These are phyloP conservation scores for Macrochelys suwanniensis DNA, from an alignment of 2,797 vertebrate species.

Conservation along the genomic window DNA sequence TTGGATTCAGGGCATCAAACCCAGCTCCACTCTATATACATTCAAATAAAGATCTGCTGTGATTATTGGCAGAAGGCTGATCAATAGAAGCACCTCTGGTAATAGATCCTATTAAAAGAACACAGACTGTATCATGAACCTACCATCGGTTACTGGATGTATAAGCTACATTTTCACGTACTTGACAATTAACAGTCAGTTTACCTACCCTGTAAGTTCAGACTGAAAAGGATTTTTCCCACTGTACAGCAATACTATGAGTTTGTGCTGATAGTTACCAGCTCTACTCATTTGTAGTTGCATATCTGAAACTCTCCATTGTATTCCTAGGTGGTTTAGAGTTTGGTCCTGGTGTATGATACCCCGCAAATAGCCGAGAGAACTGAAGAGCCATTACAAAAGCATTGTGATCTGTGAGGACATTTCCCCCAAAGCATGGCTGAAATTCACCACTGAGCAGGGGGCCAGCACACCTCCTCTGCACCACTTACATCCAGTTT, in stretches of 20 bases:
- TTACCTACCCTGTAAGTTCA: slow-evolving; percentile 20
- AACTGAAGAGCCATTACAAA: not conserved
- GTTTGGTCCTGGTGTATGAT: not conserved
- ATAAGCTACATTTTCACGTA: slow-evolving; percentile 19
- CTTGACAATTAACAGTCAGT: slow-evolving; percentile 36
- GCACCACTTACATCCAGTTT: not conserved
- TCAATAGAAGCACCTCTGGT: slow-evolving; percentile 33
- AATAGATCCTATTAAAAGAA: slow-evolving; percentile 54
- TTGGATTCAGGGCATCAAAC: slow-evolving; percentile 3
- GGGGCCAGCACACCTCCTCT: not conserved
- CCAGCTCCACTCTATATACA: slow-evolving; percentile 1
- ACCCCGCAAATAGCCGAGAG: not conserved
- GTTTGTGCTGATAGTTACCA: not conserved
- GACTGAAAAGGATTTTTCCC: not conserved
- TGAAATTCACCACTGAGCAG: not conserved
- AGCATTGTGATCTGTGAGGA: not conserved
- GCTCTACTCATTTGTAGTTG: not conserved
- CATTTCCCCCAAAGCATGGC: not conserved
- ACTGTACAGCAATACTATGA: not conserved
- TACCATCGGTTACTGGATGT: slow-evolving; percentile 57
- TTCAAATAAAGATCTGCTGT: slow-evolving; percentile 18
- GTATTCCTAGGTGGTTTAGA: not conserved
- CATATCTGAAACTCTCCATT: not conserved
- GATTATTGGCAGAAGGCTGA: slow-evolving; percentile 54
- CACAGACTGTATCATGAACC: slow-evolving; percentile 41